Evolutionary conservation across 2,888 invertebrate species (phyloP).

Genomic region (Tipula lateralis): DNA sequence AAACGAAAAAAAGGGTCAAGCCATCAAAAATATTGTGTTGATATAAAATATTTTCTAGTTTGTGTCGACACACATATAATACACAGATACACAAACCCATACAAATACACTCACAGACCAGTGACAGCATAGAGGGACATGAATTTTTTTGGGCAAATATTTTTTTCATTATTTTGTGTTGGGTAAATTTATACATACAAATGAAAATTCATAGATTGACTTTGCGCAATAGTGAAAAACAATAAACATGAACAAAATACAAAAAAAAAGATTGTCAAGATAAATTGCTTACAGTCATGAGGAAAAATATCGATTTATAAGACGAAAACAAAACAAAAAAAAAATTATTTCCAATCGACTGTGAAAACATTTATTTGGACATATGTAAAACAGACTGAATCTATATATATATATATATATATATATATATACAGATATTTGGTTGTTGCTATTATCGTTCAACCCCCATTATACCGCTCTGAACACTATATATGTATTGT

Average conservation of each 20-base stretch:
- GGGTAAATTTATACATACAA: not conserved
- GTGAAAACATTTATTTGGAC: conserved; percentile 19
- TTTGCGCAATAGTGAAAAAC: not conserved
- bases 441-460: not conserved
- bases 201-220: not conserved
- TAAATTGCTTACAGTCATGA: conserved; percentile 19
- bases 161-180: not conserved
- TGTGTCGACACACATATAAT: not conserved
- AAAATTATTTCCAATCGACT: not conserved
- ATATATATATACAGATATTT: not conserved
- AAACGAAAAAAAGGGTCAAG: too few species aligned
- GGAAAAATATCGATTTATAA: conserved; percentile 11
- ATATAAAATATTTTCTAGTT: not conserved
- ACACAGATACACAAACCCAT: too few species aligned
- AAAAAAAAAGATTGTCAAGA: not conserved
- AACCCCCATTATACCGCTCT: not conserved
- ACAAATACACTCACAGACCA: not conserved
- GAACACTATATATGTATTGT: not conserved
- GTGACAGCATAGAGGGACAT: not conserved
- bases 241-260: not conserved
- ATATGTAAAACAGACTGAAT: conserved; percentile 24
- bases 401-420: not conserved
- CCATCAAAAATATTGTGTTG: too few species aligned
- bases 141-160: not conserved
- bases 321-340: not conserved